A percentile compares a stretch with the other conserved stretches of the same genome.
phyloP scores from a whole-genome alignment of 2,113 vertebrate genomes.

The Heptranchias perlo region DNA sequence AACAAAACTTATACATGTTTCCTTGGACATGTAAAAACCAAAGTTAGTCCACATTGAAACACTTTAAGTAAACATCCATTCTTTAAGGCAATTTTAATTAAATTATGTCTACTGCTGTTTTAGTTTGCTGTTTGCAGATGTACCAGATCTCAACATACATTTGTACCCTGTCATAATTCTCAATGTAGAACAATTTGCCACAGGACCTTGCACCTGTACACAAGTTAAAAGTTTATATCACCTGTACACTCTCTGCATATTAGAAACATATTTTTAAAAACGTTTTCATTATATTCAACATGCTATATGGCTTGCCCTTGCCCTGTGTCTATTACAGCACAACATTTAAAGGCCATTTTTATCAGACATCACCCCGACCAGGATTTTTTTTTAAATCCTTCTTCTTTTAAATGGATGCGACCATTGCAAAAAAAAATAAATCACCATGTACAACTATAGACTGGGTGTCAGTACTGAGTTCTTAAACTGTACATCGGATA shows the following conservation, averaged over 20 bases:
- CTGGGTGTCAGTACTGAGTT: not conserved
- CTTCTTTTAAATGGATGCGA: not conserved
- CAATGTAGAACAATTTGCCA: not conserved
- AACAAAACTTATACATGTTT: not conserved
- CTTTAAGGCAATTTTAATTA: not conserved
- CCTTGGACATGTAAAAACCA: not conserved
- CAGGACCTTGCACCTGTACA: not conserved
- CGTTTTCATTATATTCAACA: not conserved
- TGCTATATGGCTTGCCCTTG: not conserved
- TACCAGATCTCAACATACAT: not conserved
- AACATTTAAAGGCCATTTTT: not conserved
- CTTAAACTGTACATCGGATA: not conserved
- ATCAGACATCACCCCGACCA: not conserved
- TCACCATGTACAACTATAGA: not conserved
- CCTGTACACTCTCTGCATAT: not conserved
- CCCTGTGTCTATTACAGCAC: too few species aligned
- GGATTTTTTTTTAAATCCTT: not conserved
- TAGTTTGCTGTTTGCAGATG: slow-evolving; percentile 9
- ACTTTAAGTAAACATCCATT: not conserved
- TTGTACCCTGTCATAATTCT: not conserved
- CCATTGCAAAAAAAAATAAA: not conserved
- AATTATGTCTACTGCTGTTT: not conserved
- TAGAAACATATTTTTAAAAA: not conserved
- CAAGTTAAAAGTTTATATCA: not conserved
- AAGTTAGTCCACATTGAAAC: not conserved